Conservation (phyloP, 1,140 invertebrate species). For the Calephelis virginiensis region DNA sequence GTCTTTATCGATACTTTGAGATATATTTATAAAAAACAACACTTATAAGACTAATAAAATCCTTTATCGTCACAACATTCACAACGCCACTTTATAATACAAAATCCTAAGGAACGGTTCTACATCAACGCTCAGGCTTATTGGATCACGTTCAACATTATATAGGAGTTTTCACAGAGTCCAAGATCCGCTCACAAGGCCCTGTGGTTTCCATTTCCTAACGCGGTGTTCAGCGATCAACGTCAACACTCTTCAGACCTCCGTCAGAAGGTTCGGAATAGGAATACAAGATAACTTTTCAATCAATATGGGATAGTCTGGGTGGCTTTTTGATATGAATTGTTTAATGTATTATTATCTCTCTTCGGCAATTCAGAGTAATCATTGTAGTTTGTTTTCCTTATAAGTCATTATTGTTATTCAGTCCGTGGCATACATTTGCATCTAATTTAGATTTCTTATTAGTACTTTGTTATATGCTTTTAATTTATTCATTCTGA, state of each 20-base stretch:
- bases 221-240: conserved; percentile 76
- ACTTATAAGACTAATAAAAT: not conserved
- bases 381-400: not conserved
- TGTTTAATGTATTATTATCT: conserved; percentile 22
- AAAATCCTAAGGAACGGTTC: conserved; percentile 1
- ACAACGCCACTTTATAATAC: not conserved
- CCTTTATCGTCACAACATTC: not conserved
- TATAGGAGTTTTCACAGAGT: conserved; percentile 67
- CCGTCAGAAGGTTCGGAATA: conserved; percentile 68
- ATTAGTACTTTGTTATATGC: not conserved
- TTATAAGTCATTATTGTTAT: not conserved
- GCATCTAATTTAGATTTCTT: not conserved
- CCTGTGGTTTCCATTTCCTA: conserved; percentile 79
- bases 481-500: too few relatives aligned
- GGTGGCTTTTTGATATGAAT: conserved; percentile 29
- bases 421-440: not conserved
- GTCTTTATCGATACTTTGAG: too few relatives aligned
- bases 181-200: conserved; percentile 74
- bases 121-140: conserved; percentile 1
- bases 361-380: conserved; percentile 19
- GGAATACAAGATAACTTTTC: conserved; percentile 21
- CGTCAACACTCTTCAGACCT: conserved; percentile 69
- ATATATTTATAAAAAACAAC: not conserved
- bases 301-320: conserved; percentile 25
- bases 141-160: conserved; percentile 32